Evolutionary conservation across 2,888 invertebrate genomes (phyloP), one percentile per base, ranked within the genome.

Genomic region (Drosophila percnosoma): DNA sequence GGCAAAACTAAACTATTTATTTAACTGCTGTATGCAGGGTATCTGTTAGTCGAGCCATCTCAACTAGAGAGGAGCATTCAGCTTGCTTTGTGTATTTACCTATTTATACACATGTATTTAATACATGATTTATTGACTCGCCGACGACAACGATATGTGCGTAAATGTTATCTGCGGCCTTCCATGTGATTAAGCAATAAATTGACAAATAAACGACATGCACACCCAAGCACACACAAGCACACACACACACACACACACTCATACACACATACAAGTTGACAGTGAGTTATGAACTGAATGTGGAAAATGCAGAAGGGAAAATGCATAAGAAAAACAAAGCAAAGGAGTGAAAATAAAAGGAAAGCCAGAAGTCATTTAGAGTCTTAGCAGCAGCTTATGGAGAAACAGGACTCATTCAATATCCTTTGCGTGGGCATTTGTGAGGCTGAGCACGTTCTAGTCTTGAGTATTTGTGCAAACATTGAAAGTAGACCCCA

Each of bases 101-200:
- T 53, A 40, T 48, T 15, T 51, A 11, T 52, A 34, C 11, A 51
- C 36, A 59, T 66, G 58, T 59, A 59, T 71, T 59, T 67, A 57
- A 54, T 72, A 74, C 72, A 71, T 87, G 89, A 85, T 85, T 87
- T 89, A 79, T 81, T 38, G 64, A 52, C 66, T 29, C 11, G 61
- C 5, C 34, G 53, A 45, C 15, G 42, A 66, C 52, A 54, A 63
- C 62, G 53, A 69, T 65, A 55, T 66, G 62, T 69, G 64, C 63
- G 45, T 36, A 51, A 72, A 70, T 63, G 75, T 82, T 87, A 87
- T 87, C 89, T 87, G 69, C 53, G 77, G 72, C 72, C 85, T 87
- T 87, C 89, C 89, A 77, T 84, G 86, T 82, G 89, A 87, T 87
- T 87, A 89, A 85, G 82, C 86, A 87, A 87, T 87, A 89, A 84